These are phyloP conservation scores for Trissoscelio sp. DNA, from an alignment of 2,888 invertebrate genomes.

Conservation along the genomic window DNA sequence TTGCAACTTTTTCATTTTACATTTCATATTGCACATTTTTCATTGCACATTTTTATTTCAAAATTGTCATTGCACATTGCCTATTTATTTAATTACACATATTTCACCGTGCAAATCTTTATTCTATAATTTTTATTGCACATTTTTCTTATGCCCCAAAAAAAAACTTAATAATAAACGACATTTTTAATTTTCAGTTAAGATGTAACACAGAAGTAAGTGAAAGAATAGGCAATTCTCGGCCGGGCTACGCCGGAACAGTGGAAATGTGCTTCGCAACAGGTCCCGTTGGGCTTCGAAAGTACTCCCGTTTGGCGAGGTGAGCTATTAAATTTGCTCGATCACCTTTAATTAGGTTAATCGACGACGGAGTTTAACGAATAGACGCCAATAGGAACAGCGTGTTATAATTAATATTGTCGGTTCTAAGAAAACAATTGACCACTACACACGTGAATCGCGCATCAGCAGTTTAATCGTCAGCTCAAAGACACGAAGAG, in stretches of 20 bases:
- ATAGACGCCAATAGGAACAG: constrained; percentile 11
- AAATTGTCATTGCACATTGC: no score
- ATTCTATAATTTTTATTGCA: no score
- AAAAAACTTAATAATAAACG: no score
- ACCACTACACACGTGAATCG: constrained; percentile 34
- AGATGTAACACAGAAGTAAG: constrained; percentile 89
- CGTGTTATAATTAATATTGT: constrained; percentile 1
- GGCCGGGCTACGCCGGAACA: constrained; percentile 92
- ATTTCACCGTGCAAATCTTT: no score
- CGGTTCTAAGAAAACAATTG: constrained; percentile 19
- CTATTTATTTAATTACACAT: no score
- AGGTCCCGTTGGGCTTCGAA: constrained; percentile 88
- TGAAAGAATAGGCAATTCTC: constrained; percentile 84
- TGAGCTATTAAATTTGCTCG: constrained; percentile 73
- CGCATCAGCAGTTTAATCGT: constrained; percentile 35
- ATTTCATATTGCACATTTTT: no score
- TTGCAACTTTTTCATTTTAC: no score
- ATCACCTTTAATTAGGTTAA: constrained; percentile 32
- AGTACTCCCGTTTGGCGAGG: constrained; percentile 87
- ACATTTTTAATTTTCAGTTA: no score
- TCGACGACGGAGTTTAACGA: constrained; percentile 11
- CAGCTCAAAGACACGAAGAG: constrained; percentile 15
- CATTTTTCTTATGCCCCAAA: no score
- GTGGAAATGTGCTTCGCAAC: constrained; percentile 91
- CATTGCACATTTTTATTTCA: no score